These are phyloP conservation scores for Chrysaora quinquecirrha DNA, from an alignment of 30 jellyfish, hydroid and myxozoan genomes.

Conservation along the genomic window DNA sequence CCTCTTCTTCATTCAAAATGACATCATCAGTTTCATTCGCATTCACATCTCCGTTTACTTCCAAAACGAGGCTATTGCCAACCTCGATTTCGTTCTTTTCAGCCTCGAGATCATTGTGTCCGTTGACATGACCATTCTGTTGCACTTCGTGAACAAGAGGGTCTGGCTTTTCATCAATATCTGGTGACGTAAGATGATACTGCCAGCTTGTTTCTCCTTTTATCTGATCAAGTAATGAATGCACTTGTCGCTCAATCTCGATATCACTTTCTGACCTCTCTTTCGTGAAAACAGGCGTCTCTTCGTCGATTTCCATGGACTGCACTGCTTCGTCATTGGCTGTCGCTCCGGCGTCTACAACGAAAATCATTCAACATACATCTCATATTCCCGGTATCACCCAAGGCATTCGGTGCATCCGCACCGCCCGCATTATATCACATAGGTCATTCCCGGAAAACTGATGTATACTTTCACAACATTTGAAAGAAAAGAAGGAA, in stretches of 20 bases:
- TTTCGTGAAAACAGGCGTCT: neutral
- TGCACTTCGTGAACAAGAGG: neutral
- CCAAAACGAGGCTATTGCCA: neutral
- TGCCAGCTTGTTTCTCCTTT: slow-evolving; percentile 83
- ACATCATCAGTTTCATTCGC: slow-evolving; percentile 52
- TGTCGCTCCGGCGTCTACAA: too few species aligned
- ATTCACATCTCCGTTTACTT: slow-evolving; percentile 38
- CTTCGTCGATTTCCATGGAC: slow-evolving; percentile 13
- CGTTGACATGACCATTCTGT: slow-evolving; percentile 13
- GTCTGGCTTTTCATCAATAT: slow-evolving; percentile 27
- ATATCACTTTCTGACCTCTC: slow-evolving; percentile 44
- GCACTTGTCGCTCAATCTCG: slow-evolving; percentile 53
- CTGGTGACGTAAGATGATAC: slow-evolving; percentile 74
- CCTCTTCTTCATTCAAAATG: slow-evolving; percentile 5
- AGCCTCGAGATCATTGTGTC: slow-evolving; percentile 1
- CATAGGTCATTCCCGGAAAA: too few species aligned
- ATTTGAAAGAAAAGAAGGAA: too few species aligned
- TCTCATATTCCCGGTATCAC: too few species aligned
- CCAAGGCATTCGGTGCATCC: too few species aligned
- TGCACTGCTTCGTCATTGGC: neutral
- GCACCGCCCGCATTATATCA: too few species aligned
- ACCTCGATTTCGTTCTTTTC: slow-evolving; percentile 18
- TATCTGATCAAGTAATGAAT: slow-evolving; percentile 58
- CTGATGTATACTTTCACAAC: too few species aligned
- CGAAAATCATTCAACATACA: too few species aligned